phyloP scores from a whole-genome alignment of 2,888 invertebrate genomes.

The Tricholauxania praeusta region DNA sequence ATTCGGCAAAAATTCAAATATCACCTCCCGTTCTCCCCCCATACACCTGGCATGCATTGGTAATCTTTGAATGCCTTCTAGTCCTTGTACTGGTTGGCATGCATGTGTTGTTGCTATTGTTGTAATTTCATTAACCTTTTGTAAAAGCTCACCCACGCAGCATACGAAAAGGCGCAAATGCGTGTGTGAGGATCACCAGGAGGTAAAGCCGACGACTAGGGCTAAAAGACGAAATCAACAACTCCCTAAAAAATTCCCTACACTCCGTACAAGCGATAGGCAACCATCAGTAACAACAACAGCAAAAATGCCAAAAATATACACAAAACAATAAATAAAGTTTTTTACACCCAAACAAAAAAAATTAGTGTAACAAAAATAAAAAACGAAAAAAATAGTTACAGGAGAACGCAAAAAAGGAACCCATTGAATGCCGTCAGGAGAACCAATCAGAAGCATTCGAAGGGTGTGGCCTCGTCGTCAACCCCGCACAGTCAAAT shows the following conservation, averaged over 20 bases:
- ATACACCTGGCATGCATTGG: background rate
- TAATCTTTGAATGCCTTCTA: slow-evolving; percentile 22
- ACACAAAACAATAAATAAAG: slow-evolving; percentile 45
- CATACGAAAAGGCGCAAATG: background rate
- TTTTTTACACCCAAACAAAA: slow-evolving; percentile 40
- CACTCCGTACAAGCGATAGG: slow-evolving; percentile 1
- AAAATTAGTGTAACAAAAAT: slow-evolving; percentile 16
- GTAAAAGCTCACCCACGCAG: slow-evolving; percentile 28
- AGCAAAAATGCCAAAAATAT: background rate
- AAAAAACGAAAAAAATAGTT: slow-evolving; percentile 31
- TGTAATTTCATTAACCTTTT: slow-evolving; percentile 35
- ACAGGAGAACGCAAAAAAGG: slow-evolving; percentile 37
- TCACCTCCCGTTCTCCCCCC: background rate
- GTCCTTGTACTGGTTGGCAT: background rate
- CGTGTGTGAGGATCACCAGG: background rate
- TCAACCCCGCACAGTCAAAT: slow-evolving; percentile 39
- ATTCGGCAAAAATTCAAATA: background rate
- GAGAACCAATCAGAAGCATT: slow-evolving; percentile 50
- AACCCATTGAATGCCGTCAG: slow-evolving; percentile 33
- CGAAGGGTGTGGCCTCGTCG: slow-evolving; percentile 50
- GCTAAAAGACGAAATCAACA: slow-evolving; percentile 1
- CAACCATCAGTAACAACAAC: slow-evolving; percentile 21
- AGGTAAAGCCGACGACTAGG: slow-evolving; percentile 5
- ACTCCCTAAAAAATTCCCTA: background rate
- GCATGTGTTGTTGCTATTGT: no score